Conservation (phyloP, 2,797 vertebrate genomes). For the Dallia pectoralis region DNA sequence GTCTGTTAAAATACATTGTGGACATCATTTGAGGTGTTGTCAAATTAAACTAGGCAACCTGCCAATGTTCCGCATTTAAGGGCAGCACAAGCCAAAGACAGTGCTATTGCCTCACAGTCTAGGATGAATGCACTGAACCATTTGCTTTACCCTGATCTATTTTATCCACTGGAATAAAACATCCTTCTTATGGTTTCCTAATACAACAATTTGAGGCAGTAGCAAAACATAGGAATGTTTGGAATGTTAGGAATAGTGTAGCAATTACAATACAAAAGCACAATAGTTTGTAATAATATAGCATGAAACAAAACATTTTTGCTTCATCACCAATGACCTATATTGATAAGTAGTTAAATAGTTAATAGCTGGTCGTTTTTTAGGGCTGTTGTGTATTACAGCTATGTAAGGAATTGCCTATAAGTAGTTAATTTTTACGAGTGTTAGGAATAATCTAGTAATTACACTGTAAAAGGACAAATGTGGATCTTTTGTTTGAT, state of each 20-base stretch:
- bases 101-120: neutral
- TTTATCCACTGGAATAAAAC: neutral
- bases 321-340: neutral
- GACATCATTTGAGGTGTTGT: slow-evolving; percentile 36
- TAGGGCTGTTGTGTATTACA: too few species aligned
- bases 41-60: slow-evolving; percentile 51
- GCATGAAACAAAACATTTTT: too few species aligned
- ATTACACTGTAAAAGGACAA: neutral
- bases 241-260: too few species aligned
- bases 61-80: slow-evolving; percentile 33
- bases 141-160: neutral
- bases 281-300: too few species aligned
- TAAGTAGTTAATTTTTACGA: neutral
- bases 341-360: neutral
- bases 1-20: slow-evolving; percentile 31
- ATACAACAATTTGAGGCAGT: too few species aligned
- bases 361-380: too few species aligned
- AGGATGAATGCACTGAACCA: neutral
- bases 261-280: too few species aligned
- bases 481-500: neutral
- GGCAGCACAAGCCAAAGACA: neutral
- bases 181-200: neutral
- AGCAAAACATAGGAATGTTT: too few species aligned
- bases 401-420: neutral
- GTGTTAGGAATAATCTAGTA: neutral